phyloP scores from a whole-genome alignment of 2,113 vertebrate genomes.

The Hippocampus zosterae region DNA sequence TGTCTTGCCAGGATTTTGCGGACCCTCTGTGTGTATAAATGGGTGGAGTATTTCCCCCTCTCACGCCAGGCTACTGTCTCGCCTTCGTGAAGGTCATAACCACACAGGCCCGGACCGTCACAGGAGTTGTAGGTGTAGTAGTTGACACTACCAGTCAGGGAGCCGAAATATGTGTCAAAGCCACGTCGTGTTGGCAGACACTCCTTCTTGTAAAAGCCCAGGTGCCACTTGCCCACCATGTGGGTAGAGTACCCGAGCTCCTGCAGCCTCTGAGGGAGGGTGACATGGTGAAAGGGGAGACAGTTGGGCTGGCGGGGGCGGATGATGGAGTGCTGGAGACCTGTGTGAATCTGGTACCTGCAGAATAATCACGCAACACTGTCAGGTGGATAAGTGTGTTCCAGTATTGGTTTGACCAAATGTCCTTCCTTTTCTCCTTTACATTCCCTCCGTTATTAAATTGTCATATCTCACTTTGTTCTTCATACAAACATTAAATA shows the following conservation, averaged over 20 bases:
- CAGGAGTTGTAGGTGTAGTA: constrained; percentile 95
- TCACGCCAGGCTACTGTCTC: constrained; percentile 88
- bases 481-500: background rate
- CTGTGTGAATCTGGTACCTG: constrained; percentile 98
- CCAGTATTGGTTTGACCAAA: background rate
- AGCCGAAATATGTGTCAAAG: constrained; percentile 93
- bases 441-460: background rate
- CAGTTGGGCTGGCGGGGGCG: constrained; percentile 93
- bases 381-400: background rate
- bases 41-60: constrained; percentile 89
- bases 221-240: constrained; percentile 98
- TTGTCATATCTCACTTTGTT: background rate
- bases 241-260: constrained; percentile 91
- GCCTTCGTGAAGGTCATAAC: constrained; percentile 91
- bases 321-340: constrained; percentile 96
- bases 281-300: constrained; percentile 87
- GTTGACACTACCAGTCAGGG: constrained; percentile 91
- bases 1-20: constrained; percentile 87
- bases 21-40: constrained; percentile 87
- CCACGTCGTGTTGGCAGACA: constrained; percentile 92
- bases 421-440: background rate
- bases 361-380: background rate
- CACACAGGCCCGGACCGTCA: constrained; percentile 83
- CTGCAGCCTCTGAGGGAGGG: constrained; percentile 90
- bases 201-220: constrained; percentile 96